These are phyloP conservation scores for Microctenopoma lineatum DNA, from an alignment of 2,797 vertebrate species.

Conservation along the genomic window DNA sequence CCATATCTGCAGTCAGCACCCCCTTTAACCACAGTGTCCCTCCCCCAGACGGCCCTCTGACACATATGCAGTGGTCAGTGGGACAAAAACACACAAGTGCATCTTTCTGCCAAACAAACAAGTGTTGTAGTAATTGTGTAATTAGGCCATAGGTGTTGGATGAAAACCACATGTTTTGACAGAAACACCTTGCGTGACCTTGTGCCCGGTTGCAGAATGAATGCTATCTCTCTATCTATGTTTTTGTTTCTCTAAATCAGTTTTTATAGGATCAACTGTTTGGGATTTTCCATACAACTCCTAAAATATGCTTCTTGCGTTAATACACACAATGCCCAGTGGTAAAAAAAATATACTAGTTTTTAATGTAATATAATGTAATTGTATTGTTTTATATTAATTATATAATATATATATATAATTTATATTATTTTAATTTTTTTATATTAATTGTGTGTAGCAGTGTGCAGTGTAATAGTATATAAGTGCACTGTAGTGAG, in stretches of 20 bases:
- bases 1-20: constrained; percentile 63
- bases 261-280: constrained; percentile 29
- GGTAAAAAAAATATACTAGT: constrained; percentile 9
- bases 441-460: background rate
- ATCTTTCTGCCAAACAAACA: constrained; percentile 73
- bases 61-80: constrained; percentile 69
- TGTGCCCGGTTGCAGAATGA: constrained; percentile 53
- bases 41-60: constrained; percentile 61
- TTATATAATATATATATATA: too few relatives aligned
- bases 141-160: constrained; percentile 76
- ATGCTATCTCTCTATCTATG: background rate
- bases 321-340: constrained; percentile 36
- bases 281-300: constrained; percentile 50
- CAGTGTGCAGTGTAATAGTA: background rate
- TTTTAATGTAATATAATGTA: constrained; percentile 3
- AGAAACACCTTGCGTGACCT: constrained; percentile 68
- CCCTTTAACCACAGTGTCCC: constrained; percentile 62
- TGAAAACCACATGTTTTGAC: constrained; percentile 55
- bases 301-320: constrained; percentile 35
- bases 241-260: constrained; percentile 39
- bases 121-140: constrained; percentile 79
- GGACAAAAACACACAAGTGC: constrained; percentile 76
- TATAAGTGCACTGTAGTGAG: background rate
- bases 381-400: constrained; percentile 1
- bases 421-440: too few relatives aligned